These are phyloP conservation scores for Forbesichthys papilliferus DNA, from an alignment of 2,113 vertebrate species.

Conservation along the genomic window DNA sequence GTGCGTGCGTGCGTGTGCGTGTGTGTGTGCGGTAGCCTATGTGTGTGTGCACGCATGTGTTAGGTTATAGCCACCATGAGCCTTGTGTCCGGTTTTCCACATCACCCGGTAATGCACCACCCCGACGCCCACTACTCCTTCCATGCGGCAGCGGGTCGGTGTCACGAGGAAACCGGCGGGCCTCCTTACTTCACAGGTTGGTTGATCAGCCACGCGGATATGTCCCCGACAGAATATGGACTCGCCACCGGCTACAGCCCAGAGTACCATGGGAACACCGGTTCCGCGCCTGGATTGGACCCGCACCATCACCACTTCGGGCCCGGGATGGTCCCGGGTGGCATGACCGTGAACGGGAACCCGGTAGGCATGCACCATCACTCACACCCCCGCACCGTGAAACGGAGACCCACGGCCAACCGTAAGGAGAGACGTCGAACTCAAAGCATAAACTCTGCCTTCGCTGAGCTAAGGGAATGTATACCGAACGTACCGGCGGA, in stretches of 20 bases:
- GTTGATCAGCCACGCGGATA: constrained; percentile 94
- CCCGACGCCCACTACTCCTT: constrained; percentile 88
- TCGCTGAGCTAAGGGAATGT: constrained; percentile 94
- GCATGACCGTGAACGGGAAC: constrained; percentile 82
- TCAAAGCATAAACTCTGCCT: constrained; percentile 99
- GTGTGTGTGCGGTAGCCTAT: constrained; percentile 2
- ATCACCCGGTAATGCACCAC: constrained; percentile 96
- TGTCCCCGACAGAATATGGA: constrained; percentile 94
- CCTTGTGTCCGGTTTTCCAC: constrained; percentile 93
- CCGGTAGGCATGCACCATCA: constrained; percentile 64
- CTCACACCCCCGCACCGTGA: constrained; percentile 77
- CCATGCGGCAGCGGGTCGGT: constrained; percentile 81
- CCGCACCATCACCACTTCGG: constrained; percentile 78
- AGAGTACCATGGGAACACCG: constrained; percentile 81
- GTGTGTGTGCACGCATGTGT: not conserved
- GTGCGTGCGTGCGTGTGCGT: constrained; percentile 2
- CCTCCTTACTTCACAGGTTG: constrained; percentile 96
- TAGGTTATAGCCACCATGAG: constrained; percentile 79
- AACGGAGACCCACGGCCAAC: constrained; percentile 95
- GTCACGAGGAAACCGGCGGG: constrained; percentile 94
- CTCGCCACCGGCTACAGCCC: constrained; percentile 92
- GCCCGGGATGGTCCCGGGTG: constrained; percentile 76
- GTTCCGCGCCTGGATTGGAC: constrained; percentile 51
- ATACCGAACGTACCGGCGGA: constrained; percentile 98
- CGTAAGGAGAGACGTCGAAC: constrained; percentile 97